Conservation (phyloP, 2,797 vertebrate species). For the Neostethus bicornis region DNA sequence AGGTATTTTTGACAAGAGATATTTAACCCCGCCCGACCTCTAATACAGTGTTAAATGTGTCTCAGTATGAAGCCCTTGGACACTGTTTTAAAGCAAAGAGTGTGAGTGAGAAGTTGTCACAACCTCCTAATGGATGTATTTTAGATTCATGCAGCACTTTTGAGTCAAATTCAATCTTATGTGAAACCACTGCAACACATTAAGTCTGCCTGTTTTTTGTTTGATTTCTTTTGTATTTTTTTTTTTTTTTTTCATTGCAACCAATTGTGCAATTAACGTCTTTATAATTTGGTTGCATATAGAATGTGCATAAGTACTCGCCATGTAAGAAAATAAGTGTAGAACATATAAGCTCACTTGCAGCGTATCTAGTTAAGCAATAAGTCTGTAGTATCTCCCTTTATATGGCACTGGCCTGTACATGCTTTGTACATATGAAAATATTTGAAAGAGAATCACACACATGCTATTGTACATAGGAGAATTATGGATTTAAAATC, state of each 20-base stretch:
- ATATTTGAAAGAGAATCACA: slow-evolving; percentile 65
- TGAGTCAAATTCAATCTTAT: slow-evolving; percentile 49
- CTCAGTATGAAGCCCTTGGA: slow-evolving; percentile 51
- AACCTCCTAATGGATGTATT: slow-evolving; percentile 45
- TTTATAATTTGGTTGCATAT: slow-evolving; percentile 62
- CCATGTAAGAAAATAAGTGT: slow-evolving; percentile 68
- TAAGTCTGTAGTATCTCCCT: slow-evolving; percentile 82
- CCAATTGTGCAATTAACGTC: slow-evolving; percentile 60
- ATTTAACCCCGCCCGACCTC: slow-evolving; percentile 58
- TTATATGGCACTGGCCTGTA: slow-evolving; percentile 80
- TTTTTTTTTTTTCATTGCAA: slow-evolving; percentile 43
- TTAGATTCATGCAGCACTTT: slow-evolving; percentile 50
- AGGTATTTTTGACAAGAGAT: slow-evolving; percentile 51
- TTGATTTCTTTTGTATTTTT: background rate
- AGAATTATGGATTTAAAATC: slow-evolving; percentile 78
- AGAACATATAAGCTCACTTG: slow-evolving; percentile 69
- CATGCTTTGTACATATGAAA: slow-evolving; percentile 78
- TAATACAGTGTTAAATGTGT: slow-evolving; percentile 45
- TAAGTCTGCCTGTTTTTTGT: slow-evolving; percentile 17
- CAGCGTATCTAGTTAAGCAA: slow-evolving; percentile 85
- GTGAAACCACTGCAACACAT: slow-evolving; percentile 29
- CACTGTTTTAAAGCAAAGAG: slow-evolving; percentile 45
- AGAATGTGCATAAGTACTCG: slow-evolving; percentile 72
- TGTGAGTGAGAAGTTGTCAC: slow-evolving; percentile 42
- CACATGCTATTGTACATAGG: slow-evolving; percentile 74